Conservation (phyloP, 2,888 invertebrate species). For the Lepidocyrtoides sp. region DNA sequence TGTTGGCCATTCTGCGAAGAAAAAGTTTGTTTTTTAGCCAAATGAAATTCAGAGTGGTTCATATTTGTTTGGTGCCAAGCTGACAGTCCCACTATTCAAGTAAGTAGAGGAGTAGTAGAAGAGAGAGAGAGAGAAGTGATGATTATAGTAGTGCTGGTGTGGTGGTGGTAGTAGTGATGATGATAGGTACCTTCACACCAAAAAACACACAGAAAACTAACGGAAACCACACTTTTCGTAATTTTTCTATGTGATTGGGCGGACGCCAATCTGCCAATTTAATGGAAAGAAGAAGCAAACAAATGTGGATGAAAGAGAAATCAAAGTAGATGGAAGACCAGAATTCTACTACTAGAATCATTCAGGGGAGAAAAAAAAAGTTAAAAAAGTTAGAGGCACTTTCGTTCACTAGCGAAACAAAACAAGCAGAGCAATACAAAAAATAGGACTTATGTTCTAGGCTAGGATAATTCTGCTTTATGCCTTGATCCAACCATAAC, state of each 20-base stretch:
- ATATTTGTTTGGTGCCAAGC: constrained; percentile 66
- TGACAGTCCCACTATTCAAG: constrained; percentile 32
- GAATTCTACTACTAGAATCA: background rate
- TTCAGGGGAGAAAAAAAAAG: background rate
- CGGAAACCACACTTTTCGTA: constrained; percentile 67
- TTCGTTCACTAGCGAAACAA: background rate
- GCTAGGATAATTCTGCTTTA: background rate
- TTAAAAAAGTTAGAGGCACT: background rate
- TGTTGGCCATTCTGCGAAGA: constrained; percentile 47
- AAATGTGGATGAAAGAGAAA: constrained; percentile 54
- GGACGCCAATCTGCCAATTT: constrained; percentile 78
- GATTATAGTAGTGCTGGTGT: background rate
- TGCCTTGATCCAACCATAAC: background rate
- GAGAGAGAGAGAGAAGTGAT: background rate
- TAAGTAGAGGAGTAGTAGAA: background rate
- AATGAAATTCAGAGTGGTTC: constrained; percentile 70
- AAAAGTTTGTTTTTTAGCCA: constrained; percentile 70
- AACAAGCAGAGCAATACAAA: constrained; percentile 30
- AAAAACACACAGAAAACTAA: constrained; percentile 32
- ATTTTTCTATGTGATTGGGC: constrained; percentile 75
- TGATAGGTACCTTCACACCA: constrained; percentile 48
- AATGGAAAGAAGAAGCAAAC: constrained; percentile 69
- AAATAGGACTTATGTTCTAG: background rate
- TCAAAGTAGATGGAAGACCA: constrained; percentile 54
- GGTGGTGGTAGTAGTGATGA: background rate